Evolutionary conservation across 2,113 vertebrate species (phyloP), one percentile per base, ranked within the genome.

Genomic region (Hypomesus transpacificus): DNA sequence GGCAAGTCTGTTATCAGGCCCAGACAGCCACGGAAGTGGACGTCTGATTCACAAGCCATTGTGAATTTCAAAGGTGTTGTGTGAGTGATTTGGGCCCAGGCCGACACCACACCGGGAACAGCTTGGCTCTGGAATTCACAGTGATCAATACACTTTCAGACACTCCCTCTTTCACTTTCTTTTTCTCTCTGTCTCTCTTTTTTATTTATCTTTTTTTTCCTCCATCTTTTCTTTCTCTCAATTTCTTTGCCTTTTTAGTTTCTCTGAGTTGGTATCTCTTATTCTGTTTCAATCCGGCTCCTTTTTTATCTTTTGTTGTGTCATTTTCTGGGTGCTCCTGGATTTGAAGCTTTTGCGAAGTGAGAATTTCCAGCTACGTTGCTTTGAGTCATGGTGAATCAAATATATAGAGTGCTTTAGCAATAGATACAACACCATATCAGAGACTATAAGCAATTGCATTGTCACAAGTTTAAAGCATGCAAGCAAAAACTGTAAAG

Each of bases 31-130:
- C 89, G 86, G 88, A 89, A 89, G 87, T 85, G 84, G 82, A 86
- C 66, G 83, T 79, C 84, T 84, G 87, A 89, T 90, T 91, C 89
- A 87, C 88, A 86, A 84, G 83, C 86, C 87, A 88, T 90, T 91
- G 89, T 91, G 88, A 87, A 87, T 91, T 92, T 91, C 87, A 89
- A 91, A 92, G 90, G 89, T 92, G 90, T 88, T 88, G 87, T 89
- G 82, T 89, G 90, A 87, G 87, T 86, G 85, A 92, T 90, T 89
- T 86, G 84, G 89, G 82, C 75, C 80, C 20, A 14, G 77, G 79
- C 76, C 83, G 72, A 74, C 67, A 75, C 81, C 86, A 82, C 76
- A 82, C 71, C 76, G 81, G 84, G 81, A 81, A 66, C 24, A 66
- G 73, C 76, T 79, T 81, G 77, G 84, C 51, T 52, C 56, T 76